Conservation (phyloP, 2,888 invertebrate genomes). For the Melanostoma mellinum region DNA sequence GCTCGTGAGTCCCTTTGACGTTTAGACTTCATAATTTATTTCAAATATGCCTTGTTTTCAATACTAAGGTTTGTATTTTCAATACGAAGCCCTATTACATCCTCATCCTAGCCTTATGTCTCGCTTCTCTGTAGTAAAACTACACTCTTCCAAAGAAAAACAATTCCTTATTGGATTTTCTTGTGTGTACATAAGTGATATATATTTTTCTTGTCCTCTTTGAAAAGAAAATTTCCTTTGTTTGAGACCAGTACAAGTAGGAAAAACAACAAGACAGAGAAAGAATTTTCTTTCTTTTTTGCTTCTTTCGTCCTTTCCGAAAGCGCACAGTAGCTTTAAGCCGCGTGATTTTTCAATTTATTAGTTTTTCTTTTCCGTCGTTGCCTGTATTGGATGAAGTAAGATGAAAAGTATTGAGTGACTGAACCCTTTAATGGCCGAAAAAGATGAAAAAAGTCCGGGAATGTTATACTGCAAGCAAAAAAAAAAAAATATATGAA, state of each 20-base stretch:
- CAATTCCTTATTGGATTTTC: constrained; percentile 59
- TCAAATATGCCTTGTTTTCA: too few species aligned
- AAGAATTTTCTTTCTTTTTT: constrained; percentile 9
- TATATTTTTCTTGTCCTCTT: constrained; percentile 8
- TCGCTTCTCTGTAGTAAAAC: too few species aligned
- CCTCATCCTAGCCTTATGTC: too few species aligned
- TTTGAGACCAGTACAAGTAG: constrained; percentile 3
- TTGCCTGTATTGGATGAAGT: constrained; percentile 46
- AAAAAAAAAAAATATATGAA: constrained; percentile 40
- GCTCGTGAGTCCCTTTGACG: too few species aligned
- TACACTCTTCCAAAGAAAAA: background rate
- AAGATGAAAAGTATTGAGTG: constrained; percentile 23
- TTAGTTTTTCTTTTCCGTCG: constrained; percentile 35
- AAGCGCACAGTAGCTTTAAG: constrained; percentile 44
- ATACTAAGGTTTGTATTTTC: too few species aligned
- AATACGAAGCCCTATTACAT: too few species aligned
- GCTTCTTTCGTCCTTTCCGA: constrained; percentile 4
- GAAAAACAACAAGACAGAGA: constrained; percentile 20
- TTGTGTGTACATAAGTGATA: constrained; percentile 29
- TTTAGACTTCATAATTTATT: too few species aligned
- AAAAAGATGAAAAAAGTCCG: constrained; percentile 32
- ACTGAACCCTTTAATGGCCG: constrained; percentile 2
- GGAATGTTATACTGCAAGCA: constrained; percentile 11
- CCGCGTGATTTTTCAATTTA: constrained; percentile 68
- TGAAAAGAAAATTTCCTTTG: constrained; percentile 17